Evolutionary conservation across 2,797 vertebrate genomes (phyloP).

Genomic region (Pseudochaenichthys georgianus): DNA sequence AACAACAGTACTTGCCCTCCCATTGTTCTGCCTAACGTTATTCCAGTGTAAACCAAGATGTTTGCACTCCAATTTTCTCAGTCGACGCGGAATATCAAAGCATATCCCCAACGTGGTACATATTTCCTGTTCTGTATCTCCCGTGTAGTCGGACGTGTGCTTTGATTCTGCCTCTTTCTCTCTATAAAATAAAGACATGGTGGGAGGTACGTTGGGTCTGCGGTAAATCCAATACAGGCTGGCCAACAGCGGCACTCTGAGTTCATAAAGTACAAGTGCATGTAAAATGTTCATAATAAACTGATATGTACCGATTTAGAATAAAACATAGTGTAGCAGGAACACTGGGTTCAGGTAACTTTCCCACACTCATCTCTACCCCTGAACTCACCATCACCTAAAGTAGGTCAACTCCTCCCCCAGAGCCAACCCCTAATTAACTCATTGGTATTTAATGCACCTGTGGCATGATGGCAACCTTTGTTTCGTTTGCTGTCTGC

Average conservation of each 20-base stretch:
- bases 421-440: no score
- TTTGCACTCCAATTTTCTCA: no score
- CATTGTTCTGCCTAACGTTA: conserved; percentile 73
- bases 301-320: fast-evolving
- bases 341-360: no score
- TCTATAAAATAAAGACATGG: conserved; percentile 33
- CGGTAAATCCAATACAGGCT: neutral
- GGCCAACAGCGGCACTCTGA: conserved; percentile 77
- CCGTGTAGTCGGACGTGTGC: neutral
- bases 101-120: fast-evolving
- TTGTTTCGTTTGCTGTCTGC: no score
- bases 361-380: no score
- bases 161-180: conserved; percentile 6
- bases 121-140: fast-evolving
- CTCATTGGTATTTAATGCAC: no score
- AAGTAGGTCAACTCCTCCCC: no score
- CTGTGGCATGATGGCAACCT: no score
- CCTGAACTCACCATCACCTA: no score
- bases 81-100: fast-evolving
- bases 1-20: conserved; percentile 84
- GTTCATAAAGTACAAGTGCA: conserved; percentile 56
- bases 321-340: neutral
- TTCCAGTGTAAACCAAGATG: neutral
- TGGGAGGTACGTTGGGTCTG: conserved; percentile 35
- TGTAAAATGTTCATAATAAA: fast-evolving